Evolutionary conservation across 2,888 invertebrate species (phyloP), one percentile per base, ranked within the genome.

Genomic region (Eupithecia subumbrata): DNA sequence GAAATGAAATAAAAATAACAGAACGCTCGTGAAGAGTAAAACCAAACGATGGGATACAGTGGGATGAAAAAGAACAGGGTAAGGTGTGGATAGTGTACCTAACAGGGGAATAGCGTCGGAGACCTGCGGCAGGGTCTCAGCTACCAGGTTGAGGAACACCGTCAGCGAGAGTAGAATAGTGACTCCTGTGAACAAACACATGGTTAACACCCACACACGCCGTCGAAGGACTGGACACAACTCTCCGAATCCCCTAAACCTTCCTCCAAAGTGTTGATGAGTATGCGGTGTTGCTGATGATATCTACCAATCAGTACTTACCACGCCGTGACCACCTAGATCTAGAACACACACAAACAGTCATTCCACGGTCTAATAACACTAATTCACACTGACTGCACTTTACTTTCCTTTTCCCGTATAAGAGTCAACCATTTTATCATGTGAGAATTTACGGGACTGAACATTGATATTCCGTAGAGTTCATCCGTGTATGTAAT

Each of bases 31-130:
- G 87, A 89, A 89, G 85, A 86, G 75, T 52, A 77, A 83, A 88
- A 91, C 88, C 78, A 84, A 90, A 85, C 85, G 83, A 83, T 83
- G 87, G 88, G 88, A 79, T 79, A 82, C 85, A 89, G 87, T 87
- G 86, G 89, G 87, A 89, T 87, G 85, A 90, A 87, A 85, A 69
- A 79, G 85, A 89, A 89, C 86, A 84, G 87, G 92, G 89, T 85
- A 85, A 89, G 92, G 92, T 90, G 85, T 92, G 94, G 94, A 88
- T 84, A 89, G 94, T 96, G 97, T 98, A 98, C 99, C 99, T 97
- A 99, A 99, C 96, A 99, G 96, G 96, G 99, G 99, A 96, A 99
- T 99, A 95, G 99, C 99, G 96, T 99, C 99, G 95, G 99, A 99
- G 95, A 99, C 99, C 96, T 98, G 99, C 95, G 99, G 99, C 97